phyloP scores from a whole-genome alignment of 2,113 vertebrate genomes.

The Reinhardtius hippoglossoides region DNA sequence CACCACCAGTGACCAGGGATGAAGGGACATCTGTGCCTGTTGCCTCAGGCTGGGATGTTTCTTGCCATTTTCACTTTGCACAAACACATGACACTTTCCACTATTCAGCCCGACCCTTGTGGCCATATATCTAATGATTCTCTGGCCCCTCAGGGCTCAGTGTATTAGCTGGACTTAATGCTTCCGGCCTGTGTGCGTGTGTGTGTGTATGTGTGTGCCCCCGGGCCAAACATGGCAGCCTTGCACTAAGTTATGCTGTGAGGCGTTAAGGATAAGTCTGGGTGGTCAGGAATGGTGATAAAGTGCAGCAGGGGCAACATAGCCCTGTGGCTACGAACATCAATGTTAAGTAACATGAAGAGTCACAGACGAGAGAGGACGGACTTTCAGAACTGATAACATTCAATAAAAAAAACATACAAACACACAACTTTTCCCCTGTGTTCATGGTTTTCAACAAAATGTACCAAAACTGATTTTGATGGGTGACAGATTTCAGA shows the following conservation, averaged over 20 bases:
- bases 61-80: slow-evolving; percentile 65
- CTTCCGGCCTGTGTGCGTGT: slow-evolving; percentile 66
- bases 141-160: slow-evolving; percentile 57
- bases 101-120: slow-evolving; percentile 50
- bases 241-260: slow-evolving; percentile 53
- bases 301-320: slow-evolving; percentile 62
- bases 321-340: slow-evolving; percentile 43
- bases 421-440: neutral
- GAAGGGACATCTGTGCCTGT: slow-evolving; percentile 74
- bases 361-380: neutral
- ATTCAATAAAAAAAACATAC: too few species aligned
- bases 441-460: too few species aligned
- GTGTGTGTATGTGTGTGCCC: slow-evolving; percentile 19
- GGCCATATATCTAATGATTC: slow-evolving; percentile 74
- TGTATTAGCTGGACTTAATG: slow-evolving; percentile 77
- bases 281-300: slow-evolving; percentile 77
- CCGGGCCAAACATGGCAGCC: slow-evolving; percentile 63
- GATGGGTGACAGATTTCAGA: too few species aligned
- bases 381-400: neutral
- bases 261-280: slow-evolving; percentile 68
- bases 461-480: too few species aligned
- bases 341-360: slow-evolving; percentile 55
- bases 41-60: slow-evolving; percentile 70
- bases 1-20: slow-evolving; percentile 46
- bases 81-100: slow-evolving; percentile 80